Evolutionary conservation across 2,113 vertebrate genomes (phyloP), one percentile per base, ranked within the genome.

Genomic region (Proterorhinus semilunaris): DNA sequence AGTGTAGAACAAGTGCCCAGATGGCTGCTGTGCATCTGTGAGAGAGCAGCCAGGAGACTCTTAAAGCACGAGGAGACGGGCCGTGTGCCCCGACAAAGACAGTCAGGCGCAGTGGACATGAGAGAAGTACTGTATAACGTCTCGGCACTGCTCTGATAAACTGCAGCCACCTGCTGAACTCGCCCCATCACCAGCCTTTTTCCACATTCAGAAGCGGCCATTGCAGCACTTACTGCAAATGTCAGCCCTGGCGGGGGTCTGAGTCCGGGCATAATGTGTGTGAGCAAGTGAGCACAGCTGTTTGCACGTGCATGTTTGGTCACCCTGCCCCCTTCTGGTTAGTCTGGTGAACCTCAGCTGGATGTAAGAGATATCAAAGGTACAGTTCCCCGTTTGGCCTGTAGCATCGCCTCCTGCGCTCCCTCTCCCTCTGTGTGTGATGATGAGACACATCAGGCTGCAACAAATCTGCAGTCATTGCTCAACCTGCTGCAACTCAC

Each of bases 401-500:
- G 70, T 79, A 76, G 74, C 74, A 67, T 73, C 59, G 75, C 74
- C 76, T 72, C 75, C 65, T 7, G 21, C 63, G 13, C 66, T 36
- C 74, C 44, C 67, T 16, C 52, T 52, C 59, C 51, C 66, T 47
- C 54, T 66, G 71, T 72, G 66, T 76, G 64, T 49, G 70, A 85
- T 86, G 83, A 86, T 84, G 84, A 80, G 82, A 83, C 64, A 72
- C 73, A 78, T 83, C 70, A 84, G 80, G 82, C 83, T 88, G 84
- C 78, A 86, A 85, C 85, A 79, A 85, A 88, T 82, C 85, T 88
- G 85, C 86, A 90, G 89, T 88, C 85, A 83, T 86, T 88, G 83
- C 86, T 89, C 87, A 86, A 81, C 75, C 79, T 82, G 64, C 81
- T 72, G 79, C 86, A 80, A 74, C 78, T 81, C 57, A 67, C 81